Base-by-base conservation (phyloP, 2,113 vertebrate genomes). In the Rostratula benghalensis region DNA sequence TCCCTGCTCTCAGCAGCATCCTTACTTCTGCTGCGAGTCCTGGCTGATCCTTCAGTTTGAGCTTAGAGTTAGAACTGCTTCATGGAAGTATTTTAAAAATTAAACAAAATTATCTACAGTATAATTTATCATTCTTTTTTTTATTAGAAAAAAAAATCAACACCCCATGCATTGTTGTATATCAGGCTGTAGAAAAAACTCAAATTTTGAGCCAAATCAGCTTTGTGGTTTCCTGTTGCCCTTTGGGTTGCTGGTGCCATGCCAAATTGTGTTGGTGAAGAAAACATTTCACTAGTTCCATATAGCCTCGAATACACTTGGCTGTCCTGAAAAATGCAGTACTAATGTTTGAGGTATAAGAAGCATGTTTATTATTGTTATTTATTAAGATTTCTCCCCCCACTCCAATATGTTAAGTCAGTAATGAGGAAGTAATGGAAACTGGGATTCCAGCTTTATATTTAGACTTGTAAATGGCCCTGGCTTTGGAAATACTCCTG, bases 161-260 rank as follows among this genome's bases (percentile, higher is more conserved):
- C n/a, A 79, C 82, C 33, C 10, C 12, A 8, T 20, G 20, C 63
- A 45, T 71, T 81, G 67, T 90, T 93, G 35, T 91, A 87, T 85
- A 93, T 21, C 13, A 37, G 37, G 59, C 50, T 89, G 75, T 56
- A 81, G 71, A 57, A 94, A 94, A 86, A 88, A 79, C 5, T 25
- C 43, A 18, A 33, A 71, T 93, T 86, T 92, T 91, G 83, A 93
- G 67, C 80, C 65, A 93, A 28, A 89, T 92, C 45, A 74, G 41
- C 70, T 71, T 78, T 89, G 80, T 64, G 83, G 83, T 92, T 97
- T 96, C 94, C 90, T 89, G 73, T 95, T 92, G 89, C 71, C 69
- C 77, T 93, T 84, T 87, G 65, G 57, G 61, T 78, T 90, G n/a
- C 83, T 93, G 91, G 69, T 89, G 24, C 53, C 0, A 0, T 57